Base-by-base conservation (phyloP, 2,888 invertebrate genomes). In the Cosmia pyralina region DNA sequence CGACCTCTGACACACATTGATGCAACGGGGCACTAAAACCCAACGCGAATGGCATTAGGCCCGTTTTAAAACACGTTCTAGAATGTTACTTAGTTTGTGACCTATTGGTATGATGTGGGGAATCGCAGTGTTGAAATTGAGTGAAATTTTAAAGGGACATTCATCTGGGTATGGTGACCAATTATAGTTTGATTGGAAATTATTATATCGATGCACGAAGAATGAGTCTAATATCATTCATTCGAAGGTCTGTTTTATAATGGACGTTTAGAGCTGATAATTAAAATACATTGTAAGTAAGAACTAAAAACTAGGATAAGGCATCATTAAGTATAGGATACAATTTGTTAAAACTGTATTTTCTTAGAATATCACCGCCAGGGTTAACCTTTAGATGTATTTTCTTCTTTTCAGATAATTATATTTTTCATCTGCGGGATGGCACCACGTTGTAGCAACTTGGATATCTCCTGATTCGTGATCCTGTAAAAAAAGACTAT, bases 1-100 rank as follows among this genome's bases (percentile, higher is more conserved):
- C 77, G 87, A 86, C 89, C 92, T 88, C 70, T 90, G 92, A 88
- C 87, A 73, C 75, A 75, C 63, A 72, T 81, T 87, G 80, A 80
- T 65, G 87, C 82, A 84, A 86, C 77, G 73, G 76, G 72, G 82
- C 77, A 83, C 85, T 88, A 83, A 87, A 83, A 83, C 73, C 72
- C 65, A 73, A 70, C 74, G 74, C 72, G 77, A 78, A 85, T 81
- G 77, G 72, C 83, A 85, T 81, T 81, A 86, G 78, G 82, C 78
- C 71, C 66, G 80, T 87, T 85, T 86, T 84, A 85, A 80, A 86
- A 85, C 87, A 83, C 72, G 87, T 85, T 83, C 78, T 86, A 79
- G 75, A 76, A 81, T 81, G 83, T 85, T 81, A 85, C 81, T 83
- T 69, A 85, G 65, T 79, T 82, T 79, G 74, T 79, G 81, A 85